phyloP scores from a whole-genome alignment of 2,888 invertebrate species.

The Acleris laterana region DNA sequence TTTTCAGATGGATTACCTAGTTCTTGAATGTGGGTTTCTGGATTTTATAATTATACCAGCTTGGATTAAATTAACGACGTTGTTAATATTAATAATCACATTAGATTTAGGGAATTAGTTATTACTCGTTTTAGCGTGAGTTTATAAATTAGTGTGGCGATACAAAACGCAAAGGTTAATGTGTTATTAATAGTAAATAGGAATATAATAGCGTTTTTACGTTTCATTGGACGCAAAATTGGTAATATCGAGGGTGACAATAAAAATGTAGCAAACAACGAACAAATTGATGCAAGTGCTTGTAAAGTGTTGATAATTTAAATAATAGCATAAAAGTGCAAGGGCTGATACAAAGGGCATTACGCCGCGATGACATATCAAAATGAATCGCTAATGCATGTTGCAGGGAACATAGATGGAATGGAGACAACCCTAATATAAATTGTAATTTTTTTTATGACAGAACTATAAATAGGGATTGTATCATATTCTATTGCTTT shows the following conservation, averaged over 20 bases:
- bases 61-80: conserved; percentile 15
- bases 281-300: conserved; percentile 3
- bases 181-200: background rate
- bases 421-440: conserved; percentile 44
- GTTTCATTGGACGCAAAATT: too few species aligned
- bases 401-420: conserved; percentile 39
- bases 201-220: background rate
- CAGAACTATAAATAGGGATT: background rate
- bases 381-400: conserved; percentile 77
- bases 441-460: background rate
- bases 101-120: conserved; percentile 21
- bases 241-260: background rate
- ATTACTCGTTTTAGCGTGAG: conserved; percentile 20
- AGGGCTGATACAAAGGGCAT: conserved; percentile 62
- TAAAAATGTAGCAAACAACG: background rate
- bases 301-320: conserved; percentile 64
- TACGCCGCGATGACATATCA: conserved; percentile 75
- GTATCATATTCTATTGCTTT: too few species aligned
- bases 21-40: conserved; percentile 45
- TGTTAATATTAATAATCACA: conserved; percentile 27
- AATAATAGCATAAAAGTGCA: conserved; percentile 65
- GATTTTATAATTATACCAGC: conserved; percentile 33
- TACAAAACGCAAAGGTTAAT: conserved; percentile 4
- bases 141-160: conserved; percentile 19
- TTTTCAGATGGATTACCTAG: conserved; percentile 72